Conservation (phyloP, 1,140 invertebrate species). For the Geopemphigus sp. region DNA sequence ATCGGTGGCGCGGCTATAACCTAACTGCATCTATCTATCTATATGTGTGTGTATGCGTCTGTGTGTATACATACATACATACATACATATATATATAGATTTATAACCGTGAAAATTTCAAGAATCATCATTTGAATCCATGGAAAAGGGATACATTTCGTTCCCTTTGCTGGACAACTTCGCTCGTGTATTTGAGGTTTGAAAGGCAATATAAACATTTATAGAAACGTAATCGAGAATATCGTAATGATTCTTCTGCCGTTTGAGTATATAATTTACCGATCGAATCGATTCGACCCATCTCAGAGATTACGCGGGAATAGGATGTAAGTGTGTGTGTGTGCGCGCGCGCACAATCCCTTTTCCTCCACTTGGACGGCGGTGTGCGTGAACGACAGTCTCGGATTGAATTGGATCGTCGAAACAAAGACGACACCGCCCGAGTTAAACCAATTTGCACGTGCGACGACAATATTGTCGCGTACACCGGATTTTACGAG, state of each 20-base stretch:
- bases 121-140: not conserved
- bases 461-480: conserved; percentile 37
- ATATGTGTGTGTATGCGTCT: too few species aligned
- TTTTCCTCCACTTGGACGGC: not conserved
- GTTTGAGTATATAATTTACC: conserved; percentile 28
- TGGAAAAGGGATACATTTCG: not conserved
- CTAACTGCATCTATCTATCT: too few species aligned
- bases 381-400: not conserved
- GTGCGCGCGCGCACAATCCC: not conserved
- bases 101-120: not conserved
- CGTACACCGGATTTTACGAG: conserved; percentile 20
- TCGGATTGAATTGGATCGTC: conserved; percentile 14
- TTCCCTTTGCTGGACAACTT: not conserved
- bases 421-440: not conserved
- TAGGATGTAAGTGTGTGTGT: not conserved
- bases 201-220: conserved; percentile 8
- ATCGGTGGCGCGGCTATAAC: too few species aligned
- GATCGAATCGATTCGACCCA: conserved; percentile 4
- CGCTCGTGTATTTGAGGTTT: not conserved
- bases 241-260: conserved; percentile 19
- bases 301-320: not conserved
- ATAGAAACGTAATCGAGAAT: conserved; percentile 28
- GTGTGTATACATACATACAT: too few species aligned
- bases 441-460: conserved; percentile 39
- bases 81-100: not conserved